Conservation (phyloP, 1,140 invertebrate species). For the Xylocopa sonorina region DNA sequence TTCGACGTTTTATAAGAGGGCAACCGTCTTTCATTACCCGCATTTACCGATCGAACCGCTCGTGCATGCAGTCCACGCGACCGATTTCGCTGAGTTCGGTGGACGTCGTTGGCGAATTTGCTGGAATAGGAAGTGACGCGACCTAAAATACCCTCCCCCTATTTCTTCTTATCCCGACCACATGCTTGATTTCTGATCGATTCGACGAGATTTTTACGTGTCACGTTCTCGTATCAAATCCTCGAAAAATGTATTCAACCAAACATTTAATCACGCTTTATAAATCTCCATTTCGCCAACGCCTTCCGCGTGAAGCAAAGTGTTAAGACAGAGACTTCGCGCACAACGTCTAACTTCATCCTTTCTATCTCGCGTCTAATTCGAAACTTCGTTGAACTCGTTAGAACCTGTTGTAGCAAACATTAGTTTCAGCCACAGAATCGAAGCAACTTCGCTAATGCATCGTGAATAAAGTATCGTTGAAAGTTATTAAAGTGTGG, state of each 20-base stretch:
- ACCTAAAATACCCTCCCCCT: conserved; percentile 5
- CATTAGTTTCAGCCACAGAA: not conserved
- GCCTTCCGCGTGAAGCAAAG: too few species aligned
- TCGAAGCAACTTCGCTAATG: not conserved
- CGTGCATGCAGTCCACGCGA: conserved; percentile 44
- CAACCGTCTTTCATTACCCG: conserved; percentile 37
- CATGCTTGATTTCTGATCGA: conserved; percentile 24
- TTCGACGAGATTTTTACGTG: conserved; percentile 31
- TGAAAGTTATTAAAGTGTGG: conserved; percentile 14
- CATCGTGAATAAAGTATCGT: not conserved
- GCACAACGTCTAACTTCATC: too few species aligned
- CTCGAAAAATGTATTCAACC: too few species aligned
- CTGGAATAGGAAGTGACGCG: conserved; percentile 40
- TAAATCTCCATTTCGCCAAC: not conserved
- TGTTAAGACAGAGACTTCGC: too few species aligned
- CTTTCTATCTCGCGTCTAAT: not conserved
- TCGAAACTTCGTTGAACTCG: not conserved
- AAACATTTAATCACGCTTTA: too few species aligned
- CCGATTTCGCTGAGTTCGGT: conserved; percentile 62
- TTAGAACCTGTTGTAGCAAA: too few species aligned
- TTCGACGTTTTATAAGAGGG: conserved; percentile 39
- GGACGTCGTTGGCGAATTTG: conserved; percentile 47
- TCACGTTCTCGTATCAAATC: not conserved
- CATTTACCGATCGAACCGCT: conserved; percentile 45
- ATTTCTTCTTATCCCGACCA: not conserved